These are phyloP conservation scores for Caenorhabditis zanzibari DNA, from an alignment of 2,888 invertebrate species.

Conservation along the genomic window DNA sequence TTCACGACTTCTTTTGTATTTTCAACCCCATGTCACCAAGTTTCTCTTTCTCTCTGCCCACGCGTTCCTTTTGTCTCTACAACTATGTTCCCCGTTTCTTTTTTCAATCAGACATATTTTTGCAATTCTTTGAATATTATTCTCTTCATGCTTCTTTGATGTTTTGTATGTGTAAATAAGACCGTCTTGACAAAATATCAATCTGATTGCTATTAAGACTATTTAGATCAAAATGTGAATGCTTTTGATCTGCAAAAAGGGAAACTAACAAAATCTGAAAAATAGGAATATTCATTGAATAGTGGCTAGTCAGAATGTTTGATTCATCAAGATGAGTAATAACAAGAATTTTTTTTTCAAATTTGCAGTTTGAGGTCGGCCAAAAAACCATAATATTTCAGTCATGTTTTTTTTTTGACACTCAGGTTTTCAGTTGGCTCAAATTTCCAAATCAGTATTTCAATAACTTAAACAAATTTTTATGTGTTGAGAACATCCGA, in stretches of 20 bases:
- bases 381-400: too few species aligned
- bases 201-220: slow-evolving; percentile 20
- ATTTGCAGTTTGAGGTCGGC: too few species aligned
- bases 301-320: not conserved
- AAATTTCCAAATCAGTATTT: too few species aligned
- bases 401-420: too few species aligned
- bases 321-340: not conserved
- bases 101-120: not conserved
- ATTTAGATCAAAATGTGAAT: slow-evolving; percentile 21
- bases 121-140: slow-evolving; percentile 18
- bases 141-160: not conserved
- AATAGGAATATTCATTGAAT: not conserved
- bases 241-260: not conserved
- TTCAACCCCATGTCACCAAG: slow-evolving; percentile 3
- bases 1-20: not conserved
- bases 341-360: too few species aligned
- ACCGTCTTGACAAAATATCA: slow-evolving; percentile 10
- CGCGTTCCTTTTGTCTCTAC: not conserved
- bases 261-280: not conserved
- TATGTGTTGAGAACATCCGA: too few species aligned
- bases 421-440: too few species aligned
- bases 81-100: not conserved
- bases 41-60: not conserved
- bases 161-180: slow-evolving; percentile 54
- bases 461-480: too few species aligned